phyloP scores from a whole-genome alignment of 1,140 invertebrate genomes.

The Arctopsyche grandis region DNA sequence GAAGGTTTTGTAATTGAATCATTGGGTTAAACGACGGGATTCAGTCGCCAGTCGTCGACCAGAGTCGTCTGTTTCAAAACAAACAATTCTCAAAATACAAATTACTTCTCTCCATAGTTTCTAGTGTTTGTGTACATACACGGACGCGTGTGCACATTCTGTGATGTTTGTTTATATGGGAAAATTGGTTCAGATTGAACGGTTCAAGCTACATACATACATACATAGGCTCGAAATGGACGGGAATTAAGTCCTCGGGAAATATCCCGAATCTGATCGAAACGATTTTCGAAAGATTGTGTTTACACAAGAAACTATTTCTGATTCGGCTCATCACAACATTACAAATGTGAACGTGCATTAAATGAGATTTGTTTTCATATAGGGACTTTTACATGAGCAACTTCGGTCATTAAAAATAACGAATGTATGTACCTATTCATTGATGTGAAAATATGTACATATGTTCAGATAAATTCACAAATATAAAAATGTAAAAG shows the following conservation, averaged over 20 bases:
- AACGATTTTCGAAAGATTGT: not conserved
- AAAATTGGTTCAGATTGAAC: slow-evolving; percentile 11
- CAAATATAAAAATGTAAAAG: no score
- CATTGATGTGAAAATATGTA: no score
- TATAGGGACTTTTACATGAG: not conserved
- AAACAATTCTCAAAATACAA: slow-evolving; percentile 7
- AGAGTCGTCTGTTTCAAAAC: not conserved
- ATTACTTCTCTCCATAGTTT: not conserved
- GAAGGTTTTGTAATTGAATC: no score
- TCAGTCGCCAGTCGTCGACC: no score
- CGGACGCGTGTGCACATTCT: not conserved
- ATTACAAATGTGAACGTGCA: not conserved
- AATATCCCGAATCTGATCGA: not conserved
- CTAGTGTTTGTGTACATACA: not conserved
- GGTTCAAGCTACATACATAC: not conserved
- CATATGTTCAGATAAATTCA: no score
- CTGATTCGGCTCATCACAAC: not conserved
- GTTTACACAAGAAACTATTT: not conserved
- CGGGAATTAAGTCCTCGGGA: not conserved
- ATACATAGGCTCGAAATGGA: not conserved
- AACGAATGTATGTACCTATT: no score
- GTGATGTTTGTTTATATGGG: slow-evolving; percentile 5
- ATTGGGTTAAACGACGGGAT: no score
- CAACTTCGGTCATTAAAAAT: not conserved
- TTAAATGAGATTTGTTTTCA: not conserved